Percentiles rank a stretch among this genome's conserved stretches.
Conservation (phyloP, 2,888 invertebrate genomes). For the Standfussiana lucernea region DNA sequence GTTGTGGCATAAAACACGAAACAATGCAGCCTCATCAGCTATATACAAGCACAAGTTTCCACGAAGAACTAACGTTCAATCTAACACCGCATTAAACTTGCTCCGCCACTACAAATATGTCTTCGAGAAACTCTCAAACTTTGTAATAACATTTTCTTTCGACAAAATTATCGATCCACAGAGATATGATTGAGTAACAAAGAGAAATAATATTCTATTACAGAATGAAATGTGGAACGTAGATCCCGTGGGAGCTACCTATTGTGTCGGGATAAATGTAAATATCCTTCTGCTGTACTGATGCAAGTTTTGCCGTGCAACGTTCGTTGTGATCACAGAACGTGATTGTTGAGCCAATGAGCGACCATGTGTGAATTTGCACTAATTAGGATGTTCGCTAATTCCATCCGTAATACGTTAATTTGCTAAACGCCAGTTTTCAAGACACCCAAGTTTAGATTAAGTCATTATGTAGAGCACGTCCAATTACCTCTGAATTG, state of each 20-base stretch:
- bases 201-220: conserved; percentile 50
- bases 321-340: conserved; percentile 16
- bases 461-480: conserved; percentile 49
- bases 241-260: conserved; percentile 20
- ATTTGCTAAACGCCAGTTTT: conserved; percentile 48
- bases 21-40: conserved; percentile 74
- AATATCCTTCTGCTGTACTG: conserved; percentile 19
- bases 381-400: conserved; percentile 17
- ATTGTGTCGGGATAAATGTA: conserved; percentile 33
- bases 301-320: conserved; percentile 31
- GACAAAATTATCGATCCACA: conserved; percentile 48
- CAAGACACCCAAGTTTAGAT: conserved; percentile 39
- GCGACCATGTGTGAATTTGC: not conserved
- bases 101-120: conserved; percentile 35
- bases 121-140: conserved; percentile 28
- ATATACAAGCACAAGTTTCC: conserved; percentile 40
- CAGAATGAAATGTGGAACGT: conserved; percentile 36
- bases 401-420: conserved; percentile 43
- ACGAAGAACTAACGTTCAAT: conserved; percentile 35
- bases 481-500: conserved; percentile 55
- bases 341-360: conserved; percentile 28
- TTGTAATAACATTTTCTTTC: conserved; percentile 35
- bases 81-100: conserved; percentile 43
- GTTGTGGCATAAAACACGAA: conserved; percentile 73
- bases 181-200: conserved; percentile 42